Conservation (phyloP, 1,140 invertebrate genomes). For the Drosophila fuyamai region DNA sequence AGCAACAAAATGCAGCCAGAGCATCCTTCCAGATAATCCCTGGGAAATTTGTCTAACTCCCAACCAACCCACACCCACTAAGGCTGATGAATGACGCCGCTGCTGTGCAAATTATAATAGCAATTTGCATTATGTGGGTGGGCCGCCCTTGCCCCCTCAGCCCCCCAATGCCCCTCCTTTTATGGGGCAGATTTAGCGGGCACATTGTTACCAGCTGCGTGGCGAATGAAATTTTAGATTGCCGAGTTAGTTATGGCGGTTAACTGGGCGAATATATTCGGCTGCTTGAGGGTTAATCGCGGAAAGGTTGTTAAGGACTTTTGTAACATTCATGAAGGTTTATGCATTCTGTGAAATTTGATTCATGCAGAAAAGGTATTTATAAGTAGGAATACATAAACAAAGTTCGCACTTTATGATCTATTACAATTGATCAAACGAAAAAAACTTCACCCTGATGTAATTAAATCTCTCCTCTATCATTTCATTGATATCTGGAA, state of each 20-base stretch:
- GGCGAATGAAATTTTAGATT: conserved; percentile 47
- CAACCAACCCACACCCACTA: conserved; percentile 30
- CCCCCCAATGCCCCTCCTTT: conserved; percentile 9
- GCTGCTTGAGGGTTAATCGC: conserved; percentile 3
- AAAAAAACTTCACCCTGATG: too few species aligned
- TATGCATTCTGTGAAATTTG: not conserved
- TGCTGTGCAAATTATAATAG: conserved; percentile 78
- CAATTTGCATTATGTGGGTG: conserved; percentile 81
- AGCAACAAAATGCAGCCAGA: conserved; percentile 26
- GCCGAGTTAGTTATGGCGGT: conserved; percentile 38
- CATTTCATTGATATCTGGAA: too few species aligned
- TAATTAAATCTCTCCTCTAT: too few species aligned
- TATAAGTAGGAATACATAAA: too few species aligned
- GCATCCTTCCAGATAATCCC: conserved; percentile 66
- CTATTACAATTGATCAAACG: too few species aligned
- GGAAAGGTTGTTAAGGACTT: not conserved
- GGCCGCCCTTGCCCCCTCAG: conserved; percentile 14
- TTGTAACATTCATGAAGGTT: not conserved
- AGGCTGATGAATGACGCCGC: conserved; percentile 74
- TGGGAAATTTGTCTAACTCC: conserved; percentile 70
- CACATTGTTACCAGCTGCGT: conserved; percentile 49
- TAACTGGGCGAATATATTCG: conserved; percentile 15
- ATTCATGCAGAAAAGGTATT: not conserved
- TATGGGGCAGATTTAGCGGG: conserved; percentile 47
- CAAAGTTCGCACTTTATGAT: too few species aligned